phyloP scores from a whole-genome alignment of 2,888 invertebrate genomes.

The Dolomedes plantarius region DNA sequence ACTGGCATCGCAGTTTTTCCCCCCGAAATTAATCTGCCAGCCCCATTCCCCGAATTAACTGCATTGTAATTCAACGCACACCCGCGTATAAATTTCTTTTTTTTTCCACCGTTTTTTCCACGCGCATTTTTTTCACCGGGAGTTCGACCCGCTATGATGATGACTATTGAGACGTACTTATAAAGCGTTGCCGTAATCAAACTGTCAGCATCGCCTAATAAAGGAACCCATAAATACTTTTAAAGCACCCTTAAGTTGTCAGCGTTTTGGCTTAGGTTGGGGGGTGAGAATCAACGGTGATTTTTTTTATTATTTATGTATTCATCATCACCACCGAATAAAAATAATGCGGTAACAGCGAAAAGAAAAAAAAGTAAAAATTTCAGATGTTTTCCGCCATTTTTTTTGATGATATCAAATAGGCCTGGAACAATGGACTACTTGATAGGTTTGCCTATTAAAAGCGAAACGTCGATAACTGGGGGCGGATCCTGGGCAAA shows the following conservation, averaged over 20 bases:
- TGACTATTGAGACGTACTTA: conserved; percentile 2
- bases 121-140: too few relatives aligned
- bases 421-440: not conserved
- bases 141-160: too few relatives aligned
- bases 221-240: conserved; percentile 50
- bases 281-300: not conserved
- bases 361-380: too few relatives aligned
- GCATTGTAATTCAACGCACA: not conserved
- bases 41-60: not conserved
- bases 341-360: too few relatives aligned
- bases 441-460: not conserved
- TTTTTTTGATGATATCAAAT: not conserved
- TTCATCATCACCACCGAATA: too few relatives aligned
- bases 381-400: not conserved
- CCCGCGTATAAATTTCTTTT: not conserved
- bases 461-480: not conserved
- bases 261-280: too few relatives aligned
- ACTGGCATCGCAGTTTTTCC: not conserved
- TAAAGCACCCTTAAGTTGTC: conserved; percentile 21
- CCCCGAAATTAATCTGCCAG: not conserved
- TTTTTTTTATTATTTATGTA: not conserved
- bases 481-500: not conserved
- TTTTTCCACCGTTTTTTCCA: too few relatives aligned
- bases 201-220: conserved; percentile 59
- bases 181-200: conserved; percentile 37